Percentiles rank a stretch among this genome's conserved stretches.
Conservation (phyloP, 2,113 vertebrate genomes). For the Solea senegalensis region DNA sequence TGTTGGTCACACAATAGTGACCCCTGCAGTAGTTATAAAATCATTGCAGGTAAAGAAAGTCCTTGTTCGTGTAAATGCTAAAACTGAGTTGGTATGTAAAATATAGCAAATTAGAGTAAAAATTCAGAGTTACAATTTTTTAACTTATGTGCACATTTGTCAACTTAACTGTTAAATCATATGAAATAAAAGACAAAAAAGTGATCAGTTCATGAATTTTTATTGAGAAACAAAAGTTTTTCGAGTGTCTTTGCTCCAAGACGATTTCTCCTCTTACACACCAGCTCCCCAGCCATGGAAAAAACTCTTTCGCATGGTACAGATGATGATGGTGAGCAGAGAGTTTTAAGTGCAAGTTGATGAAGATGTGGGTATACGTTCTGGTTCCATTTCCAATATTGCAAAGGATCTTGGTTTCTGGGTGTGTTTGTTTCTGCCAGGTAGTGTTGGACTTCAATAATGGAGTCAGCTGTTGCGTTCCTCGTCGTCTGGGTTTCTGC, state of each 20-base stretch:
- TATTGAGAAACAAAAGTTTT: too few relatives aligned
- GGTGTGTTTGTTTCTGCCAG: not conserved
- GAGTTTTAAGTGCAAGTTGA: not conserved
- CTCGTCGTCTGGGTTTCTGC: not conserved
- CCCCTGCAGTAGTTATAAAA: constrained; percentile 1
- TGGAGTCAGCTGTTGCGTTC: too few relatives aligned
- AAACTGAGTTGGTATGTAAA: constrained; percentile 7
- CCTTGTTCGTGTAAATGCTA: constrained; percentile 2
- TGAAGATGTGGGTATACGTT: not conserved
- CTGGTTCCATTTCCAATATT: not conserved
- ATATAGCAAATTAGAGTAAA: constrained; percentile 2
- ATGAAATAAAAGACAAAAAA: not conserved
- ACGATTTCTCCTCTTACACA: constrained; percentile 2
- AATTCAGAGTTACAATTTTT: constrained; percentile 5
- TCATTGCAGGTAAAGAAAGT: not conserved
- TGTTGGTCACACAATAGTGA: not conserved
- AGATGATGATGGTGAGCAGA: not conserved
- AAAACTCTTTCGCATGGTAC: not conserved
- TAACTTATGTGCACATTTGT: not conserved
- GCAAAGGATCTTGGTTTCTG: not conserved
- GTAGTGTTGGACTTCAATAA: not conserved
- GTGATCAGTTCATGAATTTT: not conserved
- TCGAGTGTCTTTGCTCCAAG: constrained; percentile 2
- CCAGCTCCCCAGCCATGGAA: not conserved
- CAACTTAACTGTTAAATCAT: not conserved